A percentile compares a stretch with the other conserved stretches of the same genome.
phyloP scores from a whole-genome alignment of 2,797 vertebrate genomes.

The Potorous gilbertii region DNA sequence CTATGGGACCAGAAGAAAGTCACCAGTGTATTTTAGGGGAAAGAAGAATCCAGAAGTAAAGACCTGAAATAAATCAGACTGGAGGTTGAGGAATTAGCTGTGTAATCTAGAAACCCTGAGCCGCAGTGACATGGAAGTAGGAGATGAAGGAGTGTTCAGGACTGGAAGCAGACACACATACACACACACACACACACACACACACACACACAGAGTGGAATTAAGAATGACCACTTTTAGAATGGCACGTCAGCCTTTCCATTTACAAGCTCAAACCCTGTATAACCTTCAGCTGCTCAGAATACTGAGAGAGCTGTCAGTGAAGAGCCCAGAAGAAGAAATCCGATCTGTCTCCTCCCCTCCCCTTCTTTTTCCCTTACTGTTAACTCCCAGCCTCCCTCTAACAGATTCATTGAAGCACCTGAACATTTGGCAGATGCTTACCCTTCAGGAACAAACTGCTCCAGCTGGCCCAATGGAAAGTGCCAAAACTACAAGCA shows the following conservation, averaged over 20 bases:
- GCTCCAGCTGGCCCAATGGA: neutral
- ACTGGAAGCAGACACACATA: neutral
- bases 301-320: constrained; percentile 2
- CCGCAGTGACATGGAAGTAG: neutral
- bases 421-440: neutral
- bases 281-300: constrained; percentile 4
- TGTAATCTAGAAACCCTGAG: neutral
- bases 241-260: constrained; percentile 1
- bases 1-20: neutral
- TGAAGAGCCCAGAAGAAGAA: constrained; percentile 42
- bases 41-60: neutral
- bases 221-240: constrained; percentile 8
- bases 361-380: neutral
- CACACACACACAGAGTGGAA: neutral
- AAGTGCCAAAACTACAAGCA: neutral
- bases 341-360: neutral
- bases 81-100: neutral
- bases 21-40: neutral
- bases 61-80: neutral
- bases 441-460: constrained; percentile 44
- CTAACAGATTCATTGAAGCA: constrained; percentile 10
- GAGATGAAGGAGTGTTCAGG: neutral
- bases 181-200: neutral
- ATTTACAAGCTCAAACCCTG: neutral
- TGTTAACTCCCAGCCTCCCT: neutral